These are phyloP conservation scores for Mallotus villosus DNA, from an alignment of 2,797 vertebrate species.

Conservation along the genomic window DNA sequence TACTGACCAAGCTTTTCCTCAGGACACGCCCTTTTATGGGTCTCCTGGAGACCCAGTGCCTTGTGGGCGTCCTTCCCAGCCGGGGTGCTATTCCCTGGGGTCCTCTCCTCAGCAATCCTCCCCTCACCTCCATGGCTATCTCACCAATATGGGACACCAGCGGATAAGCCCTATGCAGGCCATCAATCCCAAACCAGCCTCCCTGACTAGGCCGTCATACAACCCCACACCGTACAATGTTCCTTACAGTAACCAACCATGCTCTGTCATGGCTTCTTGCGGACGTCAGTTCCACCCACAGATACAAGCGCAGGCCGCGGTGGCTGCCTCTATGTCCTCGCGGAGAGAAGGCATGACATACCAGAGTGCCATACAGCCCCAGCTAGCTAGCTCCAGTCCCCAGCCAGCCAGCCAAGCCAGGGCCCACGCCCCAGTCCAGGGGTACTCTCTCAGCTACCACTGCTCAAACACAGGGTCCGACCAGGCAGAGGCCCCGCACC, in stretches of 20 bases:
- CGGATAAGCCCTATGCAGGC: slow-evolving; percentile 65
- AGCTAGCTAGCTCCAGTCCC: slow-evolving; percentile 54
- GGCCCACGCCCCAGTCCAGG: slow-evolving; percentile 64
- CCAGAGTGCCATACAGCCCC: background rate
- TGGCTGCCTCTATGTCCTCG: slow-evolving; percentile 34
- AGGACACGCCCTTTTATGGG: slow-evolving; percentile 70
- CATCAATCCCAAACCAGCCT: slow-evolving; percentile 72
- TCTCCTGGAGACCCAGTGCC: slow-evolving; percentile 75
- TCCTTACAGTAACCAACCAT: slow-evolving; percentile 76
- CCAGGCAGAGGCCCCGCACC: slow-evolving; percentile 66
- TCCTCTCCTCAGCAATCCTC: slow-evolving; percentile 67
- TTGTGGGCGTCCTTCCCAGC: slow-evolving; percentile 59
- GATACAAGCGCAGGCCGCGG: slow-evolving; percentile 68
- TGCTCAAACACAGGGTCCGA: slow-evolving; percentile 59
- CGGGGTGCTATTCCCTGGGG: slow-evolving; percentile 65
- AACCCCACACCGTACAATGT: slow-evolving; percentile 76
- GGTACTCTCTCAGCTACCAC: slow-evolving; percentile 68
- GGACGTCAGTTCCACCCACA: slow-evolving; percentile 73
- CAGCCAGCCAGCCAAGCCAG: slow-evolving; percentile 52
- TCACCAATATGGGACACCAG: slow-evolving; percentile 67
- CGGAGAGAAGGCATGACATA: slow-evolving; percentile 24
- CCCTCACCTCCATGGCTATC: slow-evolving; percentile 71
- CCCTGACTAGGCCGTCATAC: slow-evolving; percentile 76
- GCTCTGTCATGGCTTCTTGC: slow-evolving; percentile 76
- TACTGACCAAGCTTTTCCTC: slow-evolving; percentile 64